Evolutionary conservation across 2,113 vertebrate genomes (phyloP).

Genomic region (Lynx canadensis): DNA sequence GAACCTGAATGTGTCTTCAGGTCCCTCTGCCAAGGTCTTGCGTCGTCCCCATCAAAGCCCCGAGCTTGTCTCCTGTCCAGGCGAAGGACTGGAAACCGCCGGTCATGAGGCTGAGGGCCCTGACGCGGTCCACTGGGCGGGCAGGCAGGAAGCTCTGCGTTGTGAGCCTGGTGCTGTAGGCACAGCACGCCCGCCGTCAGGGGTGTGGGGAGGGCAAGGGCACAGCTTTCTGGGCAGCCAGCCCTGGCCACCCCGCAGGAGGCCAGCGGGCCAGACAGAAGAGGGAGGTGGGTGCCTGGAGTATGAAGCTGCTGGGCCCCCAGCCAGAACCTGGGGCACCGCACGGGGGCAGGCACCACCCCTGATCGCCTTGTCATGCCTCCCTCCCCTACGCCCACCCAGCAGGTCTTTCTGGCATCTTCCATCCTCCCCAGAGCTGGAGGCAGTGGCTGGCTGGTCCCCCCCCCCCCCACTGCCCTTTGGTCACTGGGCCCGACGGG

Average conservation of each 20-base stretch:
- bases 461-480: background rate
- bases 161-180: background rate
- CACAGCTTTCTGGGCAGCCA: background rate
- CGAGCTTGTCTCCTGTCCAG: background rate
- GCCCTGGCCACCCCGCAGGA: background rate
- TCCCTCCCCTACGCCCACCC: background rate
- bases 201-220: background rate
- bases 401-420: background rate
- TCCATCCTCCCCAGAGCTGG: background rate
- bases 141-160: too few relatives aligned
- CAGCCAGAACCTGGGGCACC: background rate
- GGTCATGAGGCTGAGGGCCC: rapidly evolving
- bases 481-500: background rate
- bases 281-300: background rate
- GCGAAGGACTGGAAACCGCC: background rate
- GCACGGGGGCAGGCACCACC: too few relatives aligned
- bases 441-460: background rate
- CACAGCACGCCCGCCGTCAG: background rate
- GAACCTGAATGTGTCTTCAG: background rate
- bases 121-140: background rate
- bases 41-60: background rate
- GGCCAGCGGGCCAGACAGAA: background rate
- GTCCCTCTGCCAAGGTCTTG: too few relatives aligned
- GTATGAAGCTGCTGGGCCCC: background rate
- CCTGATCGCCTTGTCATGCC: background rate